A percentile compares a stretch with the other conserved stretches of the same genome.
phyloP scores from a whole-genome alignment of 2,113 vertebrate species.

The Pterocles gutturalis region DNA sequence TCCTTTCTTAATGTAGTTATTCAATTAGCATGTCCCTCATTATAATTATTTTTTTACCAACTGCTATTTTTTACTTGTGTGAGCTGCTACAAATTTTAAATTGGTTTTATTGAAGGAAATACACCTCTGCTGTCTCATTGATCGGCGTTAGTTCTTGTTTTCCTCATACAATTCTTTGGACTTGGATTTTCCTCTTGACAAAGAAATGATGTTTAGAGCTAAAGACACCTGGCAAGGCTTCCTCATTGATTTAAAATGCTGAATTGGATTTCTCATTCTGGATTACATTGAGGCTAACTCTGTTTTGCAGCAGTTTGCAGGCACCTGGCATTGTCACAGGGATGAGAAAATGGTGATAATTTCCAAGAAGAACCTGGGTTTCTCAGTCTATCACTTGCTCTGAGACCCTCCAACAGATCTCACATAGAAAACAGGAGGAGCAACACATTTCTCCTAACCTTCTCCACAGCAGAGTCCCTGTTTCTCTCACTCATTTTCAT shows the following conservation, averaged over 20 bases:
- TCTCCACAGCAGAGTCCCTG: background rate
- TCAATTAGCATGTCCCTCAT: background rate
- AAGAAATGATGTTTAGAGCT: background rate
- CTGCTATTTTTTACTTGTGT: background rate
- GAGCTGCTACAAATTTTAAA: background rate
- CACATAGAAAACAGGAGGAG: background rate
- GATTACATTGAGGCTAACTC: background rate
- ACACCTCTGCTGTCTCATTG: background rate
- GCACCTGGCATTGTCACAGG: background rate
- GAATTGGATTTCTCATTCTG: slow-evolving; percentile 12
- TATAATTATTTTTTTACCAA: background rate
- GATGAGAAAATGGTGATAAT: background rate
- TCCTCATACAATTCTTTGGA: background rate
- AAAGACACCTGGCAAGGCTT: background rate
- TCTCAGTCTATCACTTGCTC: background rate
- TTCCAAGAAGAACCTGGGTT: background rate
- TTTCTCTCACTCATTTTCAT: background rate
- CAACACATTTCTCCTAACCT: background rate
- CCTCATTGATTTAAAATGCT: background rate
- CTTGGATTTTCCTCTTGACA: background rate
- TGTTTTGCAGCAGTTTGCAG: background rate
- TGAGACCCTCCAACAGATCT: background rate
- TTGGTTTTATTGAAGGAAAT: background rate
- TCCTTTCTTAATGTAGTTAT: background rate
- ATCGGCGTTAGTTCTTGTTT: background rate